Conservation (phyloP, 2,113 vertebrate species). For the Dromiciops gliroides region DNA sequence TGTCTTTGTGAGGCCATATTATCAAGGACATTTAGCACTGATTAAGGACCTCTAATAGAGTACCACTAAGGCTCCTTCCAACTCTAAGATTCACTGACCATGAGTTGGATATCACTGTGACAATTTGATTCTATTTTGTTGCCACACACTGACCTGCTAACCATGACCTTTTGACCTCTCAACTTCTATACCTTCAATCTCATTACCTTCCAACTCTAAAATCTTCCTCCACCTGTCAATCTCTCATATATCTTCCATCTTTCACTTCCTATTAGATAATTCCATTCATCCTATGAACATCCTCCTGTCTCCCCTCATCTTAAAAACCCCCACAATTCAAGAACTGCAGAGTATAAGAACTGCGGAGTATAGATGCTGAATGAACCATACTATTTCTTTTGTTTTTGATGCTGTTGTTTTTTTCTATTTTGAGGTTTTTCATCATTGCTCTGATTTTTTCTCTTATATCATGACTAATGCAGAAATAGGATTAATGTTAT, state of each 20-base stretch:
- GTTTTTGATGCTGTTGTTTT: no score
- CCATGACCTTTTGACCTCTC: neutral
- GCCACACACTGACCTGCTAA: neutral
- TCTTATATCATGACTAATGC: no score
- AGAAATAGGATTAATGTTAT: no score
- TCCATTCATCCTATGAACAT: neutral
- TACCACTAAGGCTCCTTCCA: neutral
- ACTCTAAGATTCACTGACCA: neutral
- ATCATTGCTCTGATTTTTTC: no score
- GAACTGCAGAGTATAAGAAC: no score
- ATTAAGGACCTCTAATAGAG: neutral
- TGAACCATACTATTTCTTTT: no score
- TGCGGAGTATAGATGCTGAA: no score
- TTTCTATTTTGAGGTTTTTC: no score
- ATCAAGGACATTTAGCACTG: neutral
- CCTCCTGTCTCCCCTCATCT: neutral
- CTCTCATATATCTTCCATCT: neutral
- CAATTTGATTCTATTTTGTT: neutral
- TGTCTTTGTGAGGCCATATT: neutral
- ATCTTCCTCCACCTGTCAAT: neutral
- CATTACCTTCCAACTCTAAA: neutral
- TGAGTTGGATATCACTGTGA: neutral
- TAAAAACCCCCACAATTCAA: no score
- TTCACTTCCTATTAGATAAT: neutral
- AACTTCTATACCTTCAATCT: neutral